Evolutionary conservation across 1,140 invertebrate species (phyloP), one percentile per base, ranked within the genome.

Genomic region (Sarcophaga bullata): DNA sequence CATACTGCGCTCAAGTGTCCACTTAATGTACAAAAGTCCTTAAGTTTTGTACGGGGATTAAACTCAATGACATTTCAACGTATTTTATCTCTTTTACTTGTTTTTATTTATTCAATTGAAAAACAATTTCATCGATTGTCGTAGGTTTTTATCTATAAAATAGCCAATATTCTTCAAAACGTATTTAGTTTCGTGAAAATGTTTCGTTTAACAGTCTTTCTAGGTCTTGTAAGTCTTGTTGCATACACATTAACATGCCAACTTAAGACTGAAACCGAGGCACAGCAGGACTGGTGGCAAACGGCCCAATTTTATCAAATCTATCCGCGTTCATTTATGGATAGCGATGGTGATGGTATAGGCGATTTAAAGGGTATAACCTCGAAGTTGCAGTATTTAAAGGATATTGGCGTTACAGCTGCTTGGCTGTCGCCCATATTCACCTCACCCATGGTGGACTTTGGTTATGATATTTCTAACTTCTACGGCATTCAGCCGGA

Each of bases 381-480:
- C 5, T 90, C 90, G n/a, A 92, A 91, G 80, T 84, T 92, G 80
- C 88, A 91, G 80, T 91, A 93, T 84, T 84, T 93, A 8, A 91
- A 92, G 85, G 92, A 92, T 80, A 83, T 92, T n/a, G 92, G 92
- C 5, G 87, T 93, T 5, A 91, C 92, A 17, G 93, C 92, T 4
- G 91, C 93, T 87, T 95, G 94, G 93, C 85, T 97, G 0, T 95
- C 94, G 17, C 94, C 94, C 8, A 93, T 96, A 72, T 95, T 92
- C 85, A 91, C 92, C 83, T 94, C 93, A 6, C 93, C 93, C 2
- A 93, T 94, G 91, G 92, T 91, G 1, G 93, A 95, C 85, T 93
- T 93, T 85, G 94, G 94, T 25, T 94, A 95, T 82, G 95, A 95
- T 80, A 92, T 95, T 62, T 87, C 93, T 2, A 92, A 95, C 85